Conservation (phyloP, 2,888 invertebrate species). For the Dynastes hyllus region DNA sequence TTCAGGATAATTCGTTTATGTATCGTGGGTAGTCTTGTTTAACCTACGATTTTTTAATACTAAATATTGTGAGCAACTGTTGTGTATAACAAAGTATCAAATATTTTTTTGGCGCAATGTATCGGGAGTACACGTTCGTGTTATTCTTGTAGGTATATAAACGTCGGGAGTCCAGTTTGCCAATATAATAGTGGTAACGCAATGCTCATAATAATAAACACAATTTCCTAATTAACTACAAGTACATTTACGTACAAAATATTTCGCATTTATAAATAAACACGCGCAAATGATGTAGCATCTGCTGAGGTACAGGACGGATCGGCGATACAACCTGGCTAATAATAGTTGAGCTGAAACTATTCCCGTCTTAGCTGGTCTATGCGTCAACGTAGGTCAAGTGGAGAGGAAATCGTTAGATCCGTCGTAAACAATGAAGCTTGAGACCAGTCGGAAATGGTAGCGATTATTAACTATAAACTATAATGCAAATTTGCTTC, state of each 20-base stretch:
- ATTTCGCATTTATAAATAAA: slow-evolving; percentile 49
- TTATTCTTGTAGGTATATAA: too few species aligned
- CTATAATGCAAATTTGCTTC: too few species aligned
- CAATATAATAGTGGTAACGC: too few species aligned
- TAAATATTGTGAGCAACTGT: too few species aligned
- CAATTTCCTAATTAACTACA: slow-evolving; percentile 11
- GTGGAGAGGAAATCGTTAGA: slow-evolving; percentile 58
- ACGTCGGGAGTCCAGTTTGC: too few species aligned
- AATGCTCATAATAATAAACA: neutral
- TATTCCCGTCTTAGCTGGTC: slow-evolving; percentile 59
- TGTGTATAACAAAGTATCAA: too few species aligned
- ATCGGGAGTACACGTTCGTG: too few species aligned
- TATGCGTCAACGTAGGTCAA: slow-evolving; percentile 62
- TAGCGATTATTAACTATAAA: neutral
- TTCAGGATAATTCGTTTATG: too few species aligned
- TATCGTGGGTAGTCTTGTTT: too few species aligned
- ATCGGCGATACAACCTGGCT: slow-evolving; percentile 60
- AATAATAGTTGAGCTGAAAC: slow-evolving; percentile 64
- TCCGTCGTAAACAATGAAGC: slow-evolving; percentile 52
- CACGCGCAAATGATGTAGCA: slow-evolving; percentile 55
- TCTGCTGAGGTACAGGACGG: slow-evolving; percentile 55
- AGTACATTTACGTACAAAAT: slow-evolving; percentile 46
- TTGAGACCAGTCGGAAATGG: neutral
- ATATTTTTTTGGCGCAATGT: too few species aligned
- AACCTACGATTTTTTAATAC: too few species aligned